Evolutionary conservation across 2,888 invertebrate species (phyloP).

Genomic region (Aphidoletes aphidimyza): DNA sequence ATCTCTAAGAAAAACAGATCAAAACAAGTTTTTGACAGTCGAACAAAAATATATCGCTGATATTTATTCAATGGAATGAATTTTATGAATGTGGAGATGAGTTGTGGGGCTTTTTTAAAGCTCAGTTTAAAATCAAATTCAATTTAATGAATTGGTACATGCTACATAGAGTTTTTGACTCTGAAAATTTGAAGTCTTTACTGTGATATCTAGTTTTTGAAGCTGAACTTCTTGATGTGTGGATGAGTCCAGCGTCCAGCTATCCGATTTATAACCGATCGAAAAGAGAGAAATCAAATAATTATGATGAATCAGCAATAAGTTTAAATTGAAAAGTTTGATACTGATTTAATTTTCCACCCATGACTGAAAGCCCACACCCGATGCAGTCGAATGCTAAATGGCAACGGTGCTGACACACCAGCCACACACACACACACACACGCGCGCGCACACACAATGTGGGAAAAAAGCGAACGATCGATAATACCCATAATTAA

Average conservation of each 20-base stretch:
- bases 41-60: no score
- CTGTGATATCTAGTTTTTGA: no score
- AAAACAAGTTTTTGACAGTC: no score
- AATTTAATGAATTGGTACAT: no score
- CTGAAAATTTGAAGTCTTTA: no score
- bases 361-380: not conserved
- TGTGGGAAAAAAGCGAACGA: not conserved
- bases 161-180: no score
- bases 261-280: not conserved
- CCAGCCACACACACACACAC: not conserved
- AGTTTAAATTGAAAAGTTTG: conserved; percentile 40
- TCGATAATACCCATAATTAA: conserved; percentile 52
- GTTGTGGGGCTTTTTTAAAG: no score
- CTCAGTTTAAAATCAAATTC: no score
- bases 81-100: no score
- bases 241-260: not conserved
- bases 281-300: conserved; percentile 13
- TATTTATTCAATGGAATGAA: no score
- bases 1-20: no score
- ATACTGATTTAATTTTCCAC: conserved; percentile 7
- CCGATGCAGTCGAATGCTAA: not conserved
- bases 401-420: not conserved
- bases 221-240: no score
- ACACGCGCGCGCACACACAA: not conserved
- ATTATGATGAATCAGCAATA: conserved; percentile 38